phyloP scores from a whole-genome alignment of 1,140 invertebrate genomes.

The Anastrepha obliqua region DNA sequence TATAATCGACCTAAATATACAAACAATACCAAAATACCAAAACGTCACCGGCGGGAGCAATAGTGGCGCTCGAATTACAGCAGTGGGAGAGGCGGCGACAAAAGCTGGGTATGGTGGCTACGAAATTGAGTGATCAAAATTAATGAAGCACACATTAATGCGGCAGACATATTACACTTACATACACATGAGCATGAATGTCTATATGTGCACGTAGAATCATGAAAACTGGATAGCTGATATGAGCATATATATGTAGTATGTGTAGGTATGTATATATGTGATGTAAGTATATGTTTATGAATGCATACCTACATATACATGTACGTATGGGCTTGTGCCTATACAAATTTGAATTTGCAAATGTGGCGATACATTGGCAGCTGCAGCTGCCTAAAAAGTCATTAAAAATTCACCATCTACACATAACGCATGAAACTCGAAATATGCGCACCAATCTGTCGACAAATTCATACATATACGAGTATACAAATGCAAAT shows the following conservation, averaged over 20 bases:
- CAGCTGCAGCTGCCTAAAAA: neutral
- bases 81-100: neutral
- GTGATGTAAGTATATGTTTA: neutral
- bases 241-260: too few relatives aligned
- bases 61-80: neutral
- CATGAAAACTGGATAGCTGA: too few relatives aligned
- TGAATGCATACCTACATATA: neutral
- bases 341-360: neutral
- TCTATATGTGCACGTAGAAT: neutral
- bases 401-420: constrained; percentile 17
- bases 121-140: constrained; percentile 48
- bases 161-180: neutral
- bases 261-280: too few relatives aligned
- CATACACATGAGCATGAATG: neutral
- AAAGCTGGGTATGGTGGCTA: neutral
- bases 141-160: constrained; percentile 37
- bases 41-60: neutral
- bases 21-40: neutral
- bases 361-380: neutral
- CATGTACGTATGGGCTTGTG: neutral
- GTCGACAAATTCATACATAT: neutral
- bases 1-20: neutral
- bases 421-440: neutral
- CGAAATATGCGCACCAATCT: neutral
- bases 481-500: too few relatives aligned